These are phyloP conservation scores for Pelmatolapia mariae DNA, from an alignment of 2,113 vertebrate genomes.

Conservation along the genomic window DNA sequence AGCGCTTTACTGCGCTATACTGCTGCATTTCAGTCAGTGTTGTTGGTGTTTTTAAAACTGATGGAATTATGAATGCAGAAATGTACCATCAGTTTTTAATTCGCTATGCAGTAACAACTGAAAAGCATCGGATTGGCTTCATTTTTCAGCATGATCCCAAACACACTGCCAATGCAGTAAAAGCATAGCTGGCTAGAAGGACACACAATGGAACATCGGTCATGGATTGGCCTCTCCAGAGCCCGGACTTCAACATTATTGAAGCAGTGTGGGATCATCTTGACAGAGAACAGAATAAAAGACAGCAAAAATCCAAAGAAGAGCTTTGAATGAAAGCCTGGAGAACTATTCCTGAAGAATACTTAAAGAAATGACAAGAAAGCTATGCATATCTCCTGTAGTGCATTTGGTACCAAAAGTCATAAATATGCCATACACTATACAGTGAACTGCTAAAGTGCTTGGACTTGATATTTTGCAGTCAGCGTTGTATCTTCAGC, in stretches of 20 bases:
- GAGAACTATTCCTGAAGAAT: not conserved
- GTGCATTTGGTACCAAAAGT: not conserved
- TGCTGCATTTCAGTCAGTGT: not conserved
- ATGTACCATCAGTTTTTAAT: not conserved
- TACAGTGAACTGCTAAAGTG: not conserved
- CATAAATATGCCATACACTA: not conserved
- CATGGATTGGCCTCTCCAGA: not conserved
- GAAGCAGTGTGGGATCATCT: not conserved
- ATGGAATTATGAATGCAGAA: not conserved
- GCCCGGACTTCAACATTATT: not conserved
- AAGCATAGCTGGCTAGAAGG: not conserved
- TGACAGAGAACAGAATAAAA: not conserved
- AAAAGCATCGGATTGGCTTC: not conserved
- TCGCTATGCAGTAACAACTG: not conserved
- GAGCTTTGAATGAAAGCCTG: not conserved
- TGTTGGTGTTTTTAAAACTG: not conserved
- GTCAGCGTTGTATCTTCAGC: not conserved
- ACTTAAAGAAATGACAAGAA: not conserved
- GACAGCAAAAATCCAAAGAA: not conserved
- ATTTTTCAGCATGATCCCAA: not conserved
- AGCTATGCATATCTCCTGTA: not conserved
- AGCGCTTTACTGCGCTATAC: too few species aligned
- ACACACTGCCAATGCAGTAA: not conserved
- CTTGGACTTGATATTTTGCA: not conserved
- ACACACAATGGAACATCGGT: not conserved